A percentile compares a stretch with the other conserved stretches of the same genome.
Conservation (phyloP, 2,888 invertebrate species). For the Endomychus coccineus region DNA sequence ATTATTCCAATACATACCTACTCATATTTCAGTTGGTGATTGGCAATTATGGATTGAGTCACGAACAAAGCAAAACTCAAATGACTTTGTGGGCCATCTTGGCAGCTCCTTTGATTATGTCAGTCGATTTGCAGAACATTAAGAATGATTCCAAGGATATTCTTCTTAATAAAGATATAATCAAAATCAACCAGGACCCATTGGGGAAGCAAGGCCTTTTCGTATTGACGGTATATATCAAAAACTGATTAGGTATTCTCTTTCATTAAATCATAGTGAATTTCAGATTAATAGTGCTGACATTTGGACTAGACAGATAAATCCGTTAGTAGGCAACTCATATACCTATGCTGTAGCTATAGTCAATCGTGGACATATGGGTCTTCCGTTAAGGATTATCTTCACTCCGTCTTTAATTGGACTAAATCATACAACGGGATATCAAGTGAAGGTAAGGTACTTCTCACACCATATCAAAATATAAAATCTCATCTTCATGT, state of each 20-base stretch:
- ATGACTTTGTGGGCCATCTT: constrained; percentile 69
- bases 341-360: constrained; percentile 53
- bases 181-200: constrained; percentile 60
- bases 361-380: constrained; percentile 46
- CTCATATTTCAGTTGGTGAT: constrained; percentile 48
- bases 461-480: too few species aligned
- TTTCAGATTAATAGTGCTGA: constrained; percentile 40
- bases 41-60: constrained; percentile 56
- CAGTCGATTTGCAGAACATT: constrained; percentile 57
- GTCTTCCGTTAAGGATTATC: constrained; percentile 38
- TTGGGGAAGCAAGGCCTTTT: constrained; percentile 57
- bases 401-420: constrained; percentile 3
- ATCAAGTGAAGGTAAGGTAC: too few species aligned
- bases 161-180: constrained; percentile 54
- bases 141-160: constrained; percentile 51
- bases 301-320: constrained; percentile 52
- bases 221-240: constrained; percentile 39
- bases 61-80: constrained; percentile 61
- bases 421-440: constrained; percentile 6
- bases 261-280: too few species aligned
- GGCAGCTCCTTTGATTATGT: constrained; percentile 66
- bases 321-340: constrained; percentile 42
- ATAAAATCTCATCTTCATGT: too few species aligned
- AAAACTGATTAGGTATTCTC: too few species aligned
- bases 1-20: too few species aligned